Conservation (phyloP, 1,140 invertebrate species). For the Pseudoatta argentina region DNA sequence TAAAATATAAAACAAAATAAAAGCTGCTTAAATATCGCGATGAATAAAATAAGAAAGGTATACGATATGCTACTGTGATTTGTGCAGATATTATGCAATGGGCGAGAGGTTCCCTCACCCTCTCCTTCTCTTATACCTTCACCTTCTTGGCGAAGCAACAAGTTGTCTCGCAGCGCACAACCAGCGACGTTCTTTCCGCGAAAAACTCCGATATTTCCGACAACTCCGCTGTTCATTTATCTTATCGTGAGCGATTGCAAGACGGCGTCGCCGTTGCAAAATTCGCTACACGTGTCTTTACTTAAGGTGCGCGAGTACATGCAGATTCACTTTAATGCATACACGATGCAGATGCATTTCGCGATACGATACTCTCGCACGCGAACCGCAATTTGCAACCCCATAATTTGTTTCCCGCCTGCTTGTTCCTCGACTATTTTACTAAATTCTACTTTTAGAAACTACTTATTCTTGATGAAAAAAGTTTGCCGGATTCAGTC, state of each 20-base stretch:
- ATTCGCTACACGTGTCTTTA: slow-evolving; percentile 50
- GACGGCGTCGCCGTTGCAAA: not conserved
- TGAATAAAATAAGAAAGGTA: not conserved
- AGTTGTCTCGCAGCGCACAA: slow-evolving; percentile 48
- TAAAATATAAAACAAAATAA: not conserved
- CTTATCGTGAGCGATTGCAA: slow-evolving; percentile 59
- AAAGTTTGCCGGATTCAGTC: not conserved
- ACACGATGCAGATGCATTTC: slow-evolving; percentile 4
- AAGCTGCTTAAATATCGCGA: not conserved
- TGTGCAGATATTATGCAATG: slow-evolving; percentile 62
- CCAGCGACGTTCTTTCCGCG: slow-evolving; percentile 55
- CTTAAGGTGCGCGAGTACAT: not conserved
- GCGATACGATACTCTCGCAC: slow-evolving; percentile 16
- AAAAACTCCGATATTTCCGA: slow-evolving; percentile 63
- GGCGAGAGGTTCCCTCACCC: slow-evolving; percentile 1
- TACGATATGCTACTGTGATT: slow-evolving; percentile 18
- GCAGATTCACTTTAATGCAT: slow-evolving; percentile 10
- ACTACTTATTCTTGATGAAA: not conserved
- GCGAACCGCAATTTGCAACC: slow-evolving; percentile 13
- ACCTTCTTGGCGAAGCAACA: slow-evolving; percentile 64
- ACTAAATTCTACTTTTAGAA: not conserved
- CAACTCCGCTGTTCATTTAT: slow-evolving; percentile 47
- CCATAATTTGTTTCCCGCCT: slow-evolving; percentile 6
- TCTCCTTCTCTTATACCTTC: not conserved
- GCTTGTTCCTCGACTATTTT: not conserved